These are phyloP conservation scores for Cavia porcellus DNA, from an alignment of 2,113 vertebrate species.

Conservation along the genomic window DNA sequence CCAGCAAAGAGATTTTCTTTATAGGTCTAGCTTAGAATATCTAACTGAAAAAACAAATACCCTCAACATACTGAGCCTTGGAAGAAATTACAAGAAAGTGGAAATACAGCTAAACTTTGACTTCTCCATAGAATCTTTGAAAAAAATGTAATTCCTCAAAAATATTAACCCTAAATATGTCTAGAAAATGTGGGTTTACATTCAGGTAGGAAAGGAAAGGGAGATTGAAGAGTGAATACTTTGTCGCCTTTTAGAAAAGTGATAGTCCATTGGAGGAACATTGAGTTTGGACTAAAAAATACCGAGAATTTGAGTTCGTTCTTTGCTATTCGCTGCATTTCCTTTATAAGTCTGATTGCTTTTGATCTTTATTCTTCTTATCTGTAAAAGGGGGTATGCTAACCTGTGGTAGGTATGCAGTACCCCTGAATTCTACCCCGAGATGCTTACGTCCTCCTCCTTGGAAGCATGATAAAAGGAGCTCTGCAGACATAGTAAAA, in stretches of 20 bases:
- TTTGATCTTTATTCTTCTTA: slow-evolving; percentile 17
- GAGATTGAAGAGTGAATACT: not conserved
- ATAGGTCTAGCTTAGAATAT: not conserved
- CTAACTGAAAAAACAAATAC: not conserved
- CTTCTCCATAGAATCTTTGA: slow-evolving; percentile 39
- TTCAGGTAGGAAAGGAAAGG: not conserved
- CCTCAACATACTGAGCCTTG: not conserved
- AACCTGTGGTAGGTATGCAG: not conserved
- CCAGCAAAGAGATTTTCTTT: slow-evolving; percentile 1
- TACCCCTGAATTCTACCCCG: fast-evolving
- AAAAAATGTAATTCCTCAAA: slow-evolving; percentile 57
- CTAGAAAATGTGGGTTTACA: slow-evolving; percentile 41
- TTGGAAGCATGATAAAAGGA: not conserved
- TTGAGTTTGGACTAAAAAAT: slow-evolving; percentile 17
- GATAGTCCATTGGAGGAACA: not conserved
- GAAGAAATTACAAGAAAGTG: slow-evolving; percentile 53
- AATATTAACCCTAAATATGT: slow-evolving; percentile 59
- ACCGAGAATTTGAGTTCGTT: slow-evolving; percentile 13
- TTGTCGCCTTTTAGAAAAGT: slow-evolving; percentile 16
- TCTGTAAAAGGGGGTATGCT: not conserved
- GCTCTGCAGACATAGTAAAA: not conserved
- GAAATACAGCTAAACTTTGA: slow-evolving; percentile 42
- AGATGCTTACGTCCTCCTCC: not conserved
- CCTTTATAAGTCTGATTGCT: not conserved
- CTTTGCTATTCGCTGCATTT: not conserved